Conservation (phyloP, 1,140 invertebrate species). For the Saxidomus purpurata region DNA sequence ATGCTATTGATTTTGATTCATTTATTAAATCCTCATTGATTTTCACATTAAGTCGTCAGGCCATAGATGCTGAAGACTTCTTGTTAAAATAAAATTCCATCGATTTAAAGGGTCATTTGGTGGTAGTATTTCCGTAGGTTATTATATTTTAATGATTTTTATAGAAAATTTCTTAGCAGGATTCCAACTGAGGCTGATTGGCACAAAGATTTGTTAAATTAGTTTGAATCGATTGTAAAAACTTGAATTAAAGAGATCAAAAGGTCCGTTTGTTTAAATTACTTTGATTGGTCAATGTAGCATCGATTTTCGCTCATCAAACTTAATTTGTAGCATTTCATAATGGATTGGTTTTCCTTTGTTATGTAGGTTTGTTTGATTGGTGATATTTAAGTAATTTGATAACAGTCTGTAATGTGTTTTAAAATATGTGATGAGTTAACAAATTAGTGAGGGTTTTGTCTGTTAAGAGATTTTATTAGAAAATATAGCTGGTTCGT, state of each 20-base stretch:
- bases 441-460: neutral
- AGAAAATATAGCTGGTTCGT: no score
- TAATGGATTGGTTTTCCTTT: conserved; percentile 26
- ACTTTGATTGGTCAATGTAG: conserved; percentile 41
- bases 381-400: conserved; percentile 36
- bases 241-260: conserved; percentile 43
- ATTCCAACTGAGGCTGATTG: neutral
- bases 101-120: conserved; percentile 58
- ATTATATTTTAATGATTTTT: conserved; percentile 59
- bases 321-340: conserved; percentile 24
- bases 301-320: conserved; percentile 29
- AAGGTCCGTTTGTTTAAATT: conserved; percentile 43
- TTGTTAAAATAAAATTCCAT: conserved; percentile 65
- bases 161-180: conserved; percentile 39
- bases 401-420: conserved; percentile 9
- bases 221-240: conserved; percentile 49
- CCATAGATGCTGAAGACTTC: conserved; percentile 35
- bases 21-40: conserved; percentile 69
- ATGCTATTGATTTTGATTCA: conserved; percentile 65
- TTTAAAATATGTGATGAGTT: no score
- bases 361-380: conserved; percentile 21
- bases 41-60: conserved; percentile 58
- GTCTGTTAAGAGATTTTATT: neutral
- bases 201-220: neutral
- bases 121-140: conserved; percentile 38